These are phyloP conservation scores for Himalopsyche tibetana DNA, from an alignment of 2,888 invertebrate species.

Conservation along the genomic window DNA sequence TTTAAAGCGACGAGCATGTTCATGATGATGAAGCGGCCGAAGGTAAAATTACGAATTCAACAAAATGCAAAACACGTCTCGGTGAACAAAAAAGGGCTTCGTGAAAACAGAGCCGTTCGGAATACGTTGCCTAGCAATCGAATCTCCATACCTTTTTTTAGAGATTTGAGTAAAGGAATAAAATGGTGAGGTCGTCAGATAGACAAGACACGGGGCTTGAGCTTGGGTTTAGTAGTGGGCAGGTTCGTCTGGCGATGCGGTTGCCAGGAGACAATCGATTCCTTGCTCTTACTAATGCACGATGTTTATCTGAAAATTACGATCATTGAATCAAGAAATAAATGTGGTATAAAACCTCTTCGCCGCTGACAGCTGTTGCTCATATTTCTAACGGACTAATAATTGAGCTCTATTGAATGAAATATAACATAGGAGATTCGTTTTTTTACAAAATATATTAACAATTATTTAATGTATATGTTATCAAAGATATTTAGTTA, in stretches of 20 bases:
- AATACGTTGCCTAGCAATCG: conserved; percentile 29
- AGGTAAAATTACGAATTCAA: conserved; percentile 28
- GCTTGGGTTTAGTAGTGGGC: neutral
- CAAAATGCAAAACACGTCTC: conserved; percentile 34
- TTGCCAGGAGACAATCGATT: conserved; percentile 13
- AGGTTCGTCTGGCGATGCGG: neutral
- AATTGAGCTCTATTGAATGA: no score
- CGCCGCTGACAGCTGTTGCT: neutral
- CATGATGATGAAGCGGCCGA: neutral
- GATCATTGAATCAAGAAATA: neutral
- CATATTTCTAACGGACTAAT: no score
- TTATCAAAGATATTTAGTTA: no score
- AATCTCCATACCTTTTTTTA: conserved; percentile 27
- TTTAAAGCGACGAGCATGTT: no score
- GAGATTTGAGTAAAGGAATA: conserved; percentile 24
- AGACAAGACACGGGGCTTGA: neutral
- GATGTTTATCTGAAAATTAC: neutral
- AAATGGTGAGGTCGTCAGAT: neutral
- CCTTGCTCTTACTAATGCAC: neutral
- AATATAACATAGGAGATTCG: no score
- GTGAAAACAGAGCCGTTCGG: neutral
- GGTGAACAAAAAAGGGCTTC: neutral
- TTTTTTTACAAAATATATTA: no score
- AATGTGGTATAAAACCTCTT: neutral
- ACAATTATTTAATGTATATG: no score